Evolutionary conservation across 2,888 invertebrate species (phyloP).

Genomic region (Diarsia brunnea): DNA sequence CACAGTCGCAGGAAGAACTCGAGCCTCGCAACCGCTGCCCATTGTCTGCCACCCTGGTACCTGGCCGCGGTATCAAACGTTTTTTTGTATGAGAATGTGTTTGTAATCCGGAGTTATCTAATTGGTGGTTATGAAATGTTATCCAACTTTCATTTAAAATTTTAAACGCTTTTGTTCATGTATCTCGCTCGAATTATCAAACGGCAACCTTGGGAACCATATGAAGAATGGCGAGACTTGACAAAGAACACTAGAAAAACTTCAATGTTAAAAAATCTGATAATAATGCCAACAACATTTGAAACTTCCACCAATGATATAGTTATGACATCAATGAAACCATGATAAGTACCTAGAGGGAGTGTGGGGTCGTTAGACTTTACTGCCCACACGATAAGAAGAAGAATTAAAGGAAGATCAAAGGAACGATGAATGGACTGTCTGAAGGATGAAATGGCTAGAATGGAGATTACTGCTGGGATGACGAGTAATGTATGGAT

Average conservation of each 20-base stretch:
- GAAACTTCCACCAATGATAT: not conserved
- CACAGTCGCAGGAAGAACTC: constrained; percentile 72
- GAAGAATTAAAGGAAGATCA: too few species aligned
- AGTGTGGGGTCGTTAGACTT: too few species aligned
- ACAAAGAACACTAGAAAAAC: not conserved
- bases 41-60: constrained; percentile 81
- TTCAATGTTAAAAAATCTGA: too few species aligned
- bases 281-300: too few species aligned
- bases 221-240: not conserved
- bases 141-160: constrained; percentile 25
- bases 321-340: not conserved
- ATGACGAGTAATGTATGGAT: too few species aligned
- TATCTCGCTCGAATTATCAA: not conserved
- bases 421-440: too few species aligned
- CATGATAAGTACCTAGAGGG: too few species aligned
- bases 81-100: constrained; percentile 56
- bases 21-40: constrained; percentile 69
- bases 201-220: not conserved
- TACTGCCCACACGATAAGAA: too few species aligned
- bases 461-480: too few species aligned
- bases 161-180: not conserved
- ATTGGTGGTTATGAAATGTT: constrained; percentile 34
- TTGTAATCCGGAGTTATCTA: constrained; percentile 57
- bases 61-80: constrained; percentile 41
- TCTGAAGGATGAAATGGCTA: too few species aligned